A percentile compares a stretch with the other conserved stretches of the same genome.
These are phyloP conservation scores for Orchestia grillus DNA, from an alignment of 1,140 invertebrate genomes.

Conservation along the genomic window DNA sequence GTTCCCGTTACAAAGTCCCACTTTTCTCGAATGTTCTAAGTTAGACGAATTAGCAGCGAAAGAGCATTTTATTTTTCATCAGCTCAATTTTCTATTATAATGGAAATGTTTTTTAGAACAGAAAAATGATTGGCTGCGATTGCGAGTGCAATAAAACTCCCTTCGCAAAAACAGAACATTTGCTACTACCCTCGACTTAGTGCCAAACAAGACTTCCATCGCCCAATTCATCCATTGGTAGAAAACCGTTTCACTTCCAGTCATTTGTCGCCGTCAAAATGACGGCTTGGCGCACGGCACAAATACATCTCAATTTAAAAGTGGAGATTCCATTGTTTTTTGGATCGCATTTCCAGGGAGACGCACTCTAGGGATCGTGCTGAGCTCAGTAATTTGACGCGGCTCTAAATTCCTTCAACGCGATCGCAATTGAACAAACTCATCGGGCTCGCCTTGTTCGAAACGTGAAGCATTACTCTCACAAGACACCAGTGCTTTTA, in stretches of 20 bases:
- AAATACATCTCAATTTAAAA: neutral
- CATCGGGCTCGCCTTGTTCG: neutral
- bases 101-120: neutral
- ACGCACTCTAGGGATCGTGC: neutral
- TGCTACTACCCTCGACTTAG: neutral
- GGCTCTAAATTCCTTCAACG: neutral
- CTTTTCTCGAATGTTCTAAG: neutral
- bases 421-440: slow-evolving; percentile 17
- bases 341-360: slow-evolving; percentile 8
- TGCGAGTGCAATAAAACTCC: neutral
- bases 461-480: neutral
- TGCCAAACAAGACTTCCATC: neutral
- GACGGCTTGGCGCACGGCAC: neutral
- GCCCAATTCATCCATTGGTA: neutral
- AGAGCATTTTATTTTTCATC: neutral
- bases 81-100: neutral
- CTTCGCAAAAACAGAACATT: neutral
- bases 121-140: neutral
- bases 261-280: neutral
- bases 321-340: slow-evolving; percentile 40
- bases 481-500: neutral
- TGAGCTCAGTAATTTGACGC: slow-evolving; percentile 35
- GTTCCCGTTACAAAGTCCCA: no score
- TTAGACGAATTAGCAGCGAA: neutral
- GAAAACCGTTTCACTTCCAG: neutral